Conservation (phyloP, 1,140 invertebrate species). For the Goniozus legneri region DNA sequence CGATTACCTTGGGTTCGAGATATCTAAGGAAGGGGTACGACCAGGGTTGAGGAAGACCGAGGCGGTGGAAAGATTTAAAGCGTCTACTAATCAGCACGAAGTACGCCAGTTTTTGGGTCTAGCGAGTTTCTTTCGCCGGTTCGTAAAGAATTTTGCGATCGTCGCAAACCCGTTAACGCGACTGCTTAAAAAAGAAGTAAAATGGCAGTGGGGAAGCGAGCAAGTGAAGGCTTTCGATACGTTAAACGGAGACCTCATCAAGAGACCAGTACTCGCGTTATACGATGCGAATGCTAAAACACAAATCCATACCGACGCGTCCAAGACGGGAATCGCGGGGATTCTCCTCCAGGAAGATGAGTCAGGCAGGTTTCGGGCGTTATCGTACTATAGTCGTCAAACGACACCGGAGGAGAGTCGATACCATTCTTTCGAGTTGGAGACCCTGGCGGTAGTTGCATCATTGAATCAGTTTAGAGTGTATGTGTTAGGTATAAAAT, state of each 20-base stretch:
- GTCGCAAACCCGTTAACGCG: not conserved
- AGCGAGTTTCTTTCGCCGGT: not conserved
- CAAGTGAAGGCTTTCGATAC: not conserved
- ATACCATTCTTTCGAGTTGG: constrained; percentile 44
- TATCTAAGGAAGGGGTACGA: not conserved
- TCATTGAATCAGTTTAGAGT: constrained; percentile 22
- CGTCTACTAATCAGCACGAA: not conserved
- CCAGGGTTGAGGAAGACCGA: not conserved
- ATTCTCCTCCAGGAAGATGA: constrained; percentile 28
- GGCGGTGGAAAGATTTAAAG: not conserved
- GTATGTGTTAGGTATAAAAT: constrained; percentile 30
- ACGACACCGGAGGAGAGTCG: constrained; percentile 26
- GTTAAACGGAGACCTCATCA: not conserved
- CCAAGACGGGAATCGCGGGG: constrained; percentile 22
- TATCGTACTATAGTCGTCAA: constrained; percentile 32
- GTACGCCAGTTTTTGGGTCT: not conserved
- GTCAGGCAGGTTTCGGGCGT: constrained; percentile 3
- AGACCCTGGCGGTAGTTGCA: constrained; percentile 22
- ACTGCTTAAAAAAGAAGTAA: not conserved
- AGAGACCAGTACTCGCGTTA: constrained; percentile 11
- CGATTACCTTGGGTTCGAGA: not conserved
- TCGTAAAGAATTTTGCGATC: not conserved
- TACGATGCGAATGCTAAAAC: constrained; percentile 19
- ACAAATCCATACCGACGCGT: constrained; percentile 30
- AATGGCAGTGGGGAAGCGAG: not conserved